These are phyloP conservation scores for Crambe crambe DNA, from an alignment of 37 sponge, comb jelly and placozoan species.

Conservation along the genomic window DNA sequence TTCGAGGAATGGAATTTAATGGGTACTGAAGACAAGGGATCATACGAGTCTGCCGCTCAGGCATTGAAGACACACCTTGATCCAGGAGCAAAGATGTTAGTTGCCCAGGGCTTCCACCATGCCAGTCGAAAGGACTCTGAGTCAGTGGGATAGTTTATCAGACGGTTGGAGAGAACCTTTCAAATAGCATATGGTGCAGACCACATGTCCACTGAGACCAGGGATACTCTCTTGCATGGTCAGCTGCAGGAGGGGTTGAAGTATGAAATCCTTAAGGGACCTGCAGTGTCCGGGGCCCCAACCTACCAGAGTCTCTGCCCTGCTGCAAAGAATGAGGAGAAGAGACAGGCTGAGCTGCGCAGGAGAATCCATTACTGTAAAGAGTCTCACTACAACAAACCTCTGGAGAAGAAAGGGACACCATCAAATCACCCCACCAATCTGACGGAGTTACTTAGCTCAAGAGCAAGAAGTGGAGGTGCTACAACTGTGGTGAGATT, in stretches of 20 bases:
- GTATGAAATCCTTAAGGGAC: constrained; percentile 3
- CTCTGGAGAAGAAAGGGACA: not conserved
- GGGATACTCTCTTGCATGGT: not conserved
- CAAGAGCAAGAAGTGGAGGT: not conserved
- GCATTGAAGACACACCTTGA: constrained; percentile 22
- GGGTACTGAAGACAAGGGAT: not conserved
- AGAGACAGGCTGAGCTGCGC: not conserved
- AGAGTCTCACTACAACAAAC: too few species aligned
- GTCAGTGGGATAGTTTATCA: constrained; percentile 16
- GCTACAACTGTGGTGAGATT: not conserved
- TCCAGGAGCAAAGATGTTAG: constrained; percentile 18
- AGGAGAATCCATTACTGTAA: constrained; percentile 5
- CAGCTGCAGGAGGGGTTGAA: constrained; percentile 54
- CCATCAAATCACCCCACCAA: not conserved
- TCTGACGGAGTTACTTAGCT: not conserved
- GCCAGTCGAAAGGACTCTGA: constrained; percentile 18
- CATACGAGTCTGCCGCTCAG: not conserved
- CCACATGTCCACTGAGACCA: not conserved
- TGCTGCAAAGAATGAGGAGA: not conserved
- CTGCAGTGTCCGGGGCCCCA: not conserved
- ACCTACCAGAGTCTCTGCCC: not conserved
- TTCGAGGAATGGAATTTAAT: constrained; percentile 31
- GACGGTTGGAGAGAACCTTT: constrained; percentile 20
- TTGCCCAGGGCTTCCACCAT: constrained; percentile 40
- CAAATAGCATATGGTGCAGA: constrained; percentile 47